Conservation (phyloP, 1,140 invertebrate genomes). For the Drosophila kurseongensis region DNA sequence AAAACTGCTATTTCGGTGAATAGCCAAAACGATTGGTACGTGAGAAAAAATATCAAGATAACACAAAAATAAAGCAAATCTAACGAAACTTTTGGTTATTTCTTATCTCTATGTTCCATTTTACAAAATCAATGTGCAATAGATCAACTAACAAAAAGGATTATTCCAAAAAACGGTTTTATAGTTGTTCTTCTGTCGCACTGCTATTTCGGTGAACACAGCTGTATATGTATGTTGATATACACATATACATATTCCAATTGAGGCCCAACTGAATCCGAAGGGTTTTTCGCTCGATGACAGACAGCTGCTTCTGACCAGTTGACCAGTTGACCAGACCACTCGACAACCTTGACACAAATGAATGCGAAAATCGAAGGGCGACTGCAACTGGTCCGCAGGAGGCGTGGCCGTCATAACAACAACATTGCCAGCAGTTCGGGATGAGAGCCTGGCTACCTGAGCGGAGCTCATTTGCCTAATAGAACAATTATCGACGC, state of each 20-base stretch:
- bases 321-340: slow-evolving; percentile 20
- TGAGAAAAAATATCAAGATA: no score
- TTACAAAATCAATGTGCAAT: no score
- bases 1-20: no score
- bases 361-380: slow-evolving; percentile 43
- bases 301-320: slow-evolving; percentile 12
- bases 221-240: background rate
- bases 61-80: no score
- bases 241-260: background rate
- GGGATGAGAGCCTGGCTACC: slow-evolving; percentile 26
- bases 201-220: no score
- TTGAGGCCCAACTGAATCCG: background rate
- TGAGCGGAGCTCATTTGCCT: slow-evolving; percentile 65
- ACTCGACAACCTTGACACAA: slow-evolving; percentile 57
- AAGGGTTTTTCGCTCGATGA: background rate
- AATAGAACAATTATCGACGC: slow-evolving; percentile 79
- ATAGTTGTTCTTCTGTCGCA: no score
- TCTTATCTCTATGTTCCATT: no score
- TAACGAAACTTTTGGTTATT: no score
- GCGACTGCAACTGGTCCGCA: slow-evolving; percentile 12
- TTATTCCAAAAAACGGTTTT: no score
- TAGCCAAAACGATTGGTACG: no score
- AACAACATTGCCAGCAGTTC: slow-evolving; percentile 3
- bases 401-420: slow-evolving; percentile 12
- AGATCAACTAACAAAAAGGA: no score